Conservation (phyloP, 2,113 vertebrate genomes). For the Antechinus stuartii region DNA sequence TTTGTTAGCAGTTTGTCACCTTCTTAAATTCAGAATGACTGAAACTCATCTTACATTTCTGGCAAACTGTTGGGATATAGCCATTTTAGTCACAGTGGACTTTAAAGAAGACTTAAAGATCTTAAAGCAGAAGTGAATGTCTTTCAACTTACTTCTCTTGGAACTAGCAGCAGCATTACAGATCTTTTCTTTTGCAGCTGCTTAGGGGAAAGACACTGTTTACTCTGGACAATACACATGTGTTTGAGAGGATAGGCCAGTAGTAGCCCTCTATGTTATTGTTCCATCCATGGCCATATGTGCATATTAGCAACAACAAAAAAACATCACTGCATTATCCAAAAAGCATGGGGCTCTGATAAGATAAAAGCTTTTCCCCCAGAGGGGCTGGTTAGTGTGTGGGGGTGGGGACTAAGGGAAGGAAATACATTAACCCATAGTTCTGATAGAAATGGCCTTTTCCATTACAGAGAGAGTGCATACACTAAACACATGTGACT, state of each 20-base stretch:
- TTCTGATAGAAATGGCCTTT: conserved; percentile 15
- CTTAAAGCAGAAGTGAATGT: conserved; percentile 68
- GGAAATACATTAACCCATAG: conserved; percentile 46
- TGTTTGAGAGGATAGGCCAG: conserved; percentile 72
- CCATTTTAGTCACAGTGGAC: conserved; percentile 58
- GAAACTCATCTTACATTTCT: conserved; percentile 53
- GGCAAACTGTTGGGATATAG: conserved; percentile 37
- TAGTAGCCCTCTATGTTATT: conserved; percentile 65
- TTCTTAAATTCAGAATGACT: conserved; percentile 75
- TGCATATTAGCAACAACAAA: conserved; percentile 81
- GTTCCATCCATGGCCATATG: conserved; percentile 73
- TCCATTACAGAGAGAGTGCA: conserved; percentile 44
- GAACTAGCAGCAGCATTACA: conserved; percentile 69
- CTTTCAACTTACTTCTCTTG: conserved; percentile 71
- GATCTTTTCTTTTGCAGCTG: conserved; percentile 71
- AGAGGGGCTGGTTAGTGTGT: conserved; percentile 44
- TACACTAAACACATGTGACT: background rate
- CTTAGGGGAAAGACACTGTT: background rate
- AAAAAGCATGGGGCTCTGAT: conserved; percentile 71
- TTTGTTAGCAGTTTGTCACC: conserved; percentile 73
- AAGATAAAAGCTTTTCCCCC: conserved; percentile 65
- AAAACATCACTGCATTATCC: conserved; percentile 72
- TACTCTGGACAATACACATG: conserved; percentile 70
- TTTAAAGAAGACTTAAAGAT: conserved; percentile 60
- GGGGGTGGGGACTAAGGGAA: conserved; percentile 43